Conservation (phyloP, 1,140 invertebrate species). For the Watersipora subatra region DNA sequence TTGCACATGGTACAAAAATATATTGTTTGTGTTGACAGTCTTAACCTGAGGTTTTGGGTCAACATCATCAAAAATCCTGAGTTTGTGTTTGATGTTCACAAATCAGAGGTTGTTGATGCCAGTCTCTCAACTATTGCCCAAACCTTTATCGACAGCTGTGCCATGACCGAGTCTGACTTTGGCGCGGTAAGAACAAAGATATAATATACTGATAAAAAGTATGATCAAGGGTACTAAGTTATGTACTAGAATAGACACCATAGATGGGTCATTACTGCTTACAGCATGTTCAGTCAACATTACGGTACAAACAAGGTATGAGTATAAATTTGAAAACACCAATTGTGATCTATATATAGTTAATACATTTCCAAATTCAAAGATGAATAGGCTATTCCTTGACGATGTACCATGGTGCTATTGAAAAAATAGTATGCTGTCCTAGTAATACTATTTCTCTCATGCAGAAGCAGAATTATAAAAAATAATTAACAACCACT, state of each 20-base stretch:
- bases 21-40: conserved; percentile 35
- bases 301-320: too few relatives aligned
- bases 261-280: neutral
- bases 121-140: conserved; percentile 97
- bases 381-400: too few relatives aligned
- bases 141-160: conserved; percentile 99
- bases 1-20: too few relatives aligned
- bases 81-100: conserved; percentile 98
- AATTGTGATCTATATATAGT: too few relatives aligned
- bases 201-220: too few relatives aligned
- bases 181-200: conserved; percentile 60
- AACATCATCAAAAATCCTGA: conserved; percentile 99
- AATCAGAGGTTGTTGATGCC: conserved; percentile 96
- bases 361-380: too few relatives aligned
- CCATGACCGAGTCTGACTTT: conserved; percentile 92
- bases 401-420: too few relatives aligned
- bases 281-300: neutral
- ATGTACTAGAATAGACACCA: neutral
- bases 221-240: neutral
- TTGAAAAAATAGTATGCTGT: too few relatives aligned
- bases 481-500: too few relatives aligned
- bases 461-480: too few relatives aligned
- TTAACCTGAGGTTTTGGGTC: conserved; percentile 83
- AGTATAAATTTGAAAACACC: too few relatives aligned
- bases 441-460: too few relatives aligned